Evolutionary conservation across 2,888 invertebrate genomes (phyloP), one percentile per base, ranked within the genome.

Genomic region (Melanotus villosus): DNA sequence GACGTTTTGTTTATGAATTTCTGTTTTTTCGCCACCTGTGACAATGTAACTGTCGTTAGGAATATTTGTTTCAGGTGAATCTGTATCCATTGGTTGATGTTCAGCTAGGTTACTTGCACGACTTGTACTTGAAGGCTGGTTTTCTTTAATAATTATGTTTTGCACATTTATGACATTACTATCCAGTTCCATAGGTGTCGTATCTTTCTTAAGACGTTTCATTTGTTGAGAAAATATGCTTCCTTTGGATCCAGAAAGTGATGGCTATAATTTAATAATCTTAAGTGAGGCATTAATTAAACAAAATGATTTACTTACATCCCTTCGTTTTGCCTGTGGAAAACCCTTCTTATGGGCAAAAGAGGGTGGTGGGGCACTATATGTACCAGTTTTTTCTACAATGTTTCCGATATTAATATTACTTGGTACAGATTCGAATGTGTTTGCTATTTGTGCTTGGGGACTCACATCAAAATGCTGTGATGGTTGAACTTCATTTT

Each of bases 1-100:
- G 0, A 92, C 47, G 84, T 96, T 97, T 83, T 94, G 92, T 72
- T 86, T 83, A 78, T 97, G 95, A 67, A 96, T 92, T 76, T 88
- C 85, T 41, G 80, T 79, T 0, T 88, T 87, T 59, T 89, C 87
- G 50, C 84, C 74, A 0, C 85, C 84, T 23, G 87, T 85, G 34
- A 89, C 71, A 9, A 89, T 84, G 66, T 81, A 87, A 78, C 88
- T 89, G 77, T 85, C 43, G 82, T 82, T 3, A 67, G 79, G 75
- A 54, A 74, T 60, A 72, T 75, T 72, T 66, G 71, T n/a, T 12
- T 41, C 1, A 6, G 0, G 16, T 58, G 79, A 58, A 58, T 7
- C 34, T n/a, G 21, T 34, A 34, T 34, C 34, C 59, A 60, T 60
- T 9, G n/a, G 59, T 34, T 60, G 30, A 30, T 12, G 3, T 7